Conservation (phyloP, 2,888 invertebrate genomes). For the Dione juno region DNA sequence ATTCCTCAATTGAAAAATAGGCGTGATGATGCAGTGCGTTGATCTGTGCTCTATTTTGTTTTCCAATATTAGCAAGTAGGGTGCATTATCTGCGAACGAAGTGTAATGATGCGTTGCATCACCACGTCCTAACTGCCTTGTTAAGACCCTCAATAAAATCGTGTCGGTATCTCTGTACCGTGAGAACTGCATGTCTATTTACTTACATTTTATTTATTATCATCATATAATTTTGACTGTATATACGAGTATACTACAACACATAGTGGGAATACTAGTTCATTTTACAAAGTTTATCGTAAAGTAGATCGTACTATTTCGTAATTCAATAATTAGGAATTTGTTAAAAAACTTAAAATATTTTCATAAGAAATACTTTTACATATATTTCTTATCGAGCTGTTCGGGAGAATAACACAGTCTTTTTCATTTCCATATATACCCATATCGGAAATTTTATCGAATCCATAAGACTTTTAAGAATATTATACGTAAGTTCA, state of each 20-base stretch:
- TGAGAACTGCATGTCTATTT: background rate
- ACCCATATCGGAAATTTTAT: too few species aligned
- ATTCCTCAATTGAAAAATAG: conserved; percentile 67
- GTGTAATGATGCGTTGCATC: conserved; percentile 3
- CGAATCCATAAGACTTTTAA: background rate
- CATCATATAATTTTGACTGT: background rate
- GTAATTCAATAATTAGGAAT: background rate
- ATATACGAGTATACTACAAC: too few species aligned
- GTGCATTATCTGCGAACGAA: conserved; percentile 3
- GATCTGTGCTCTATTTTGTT: conserved; percentile 50
- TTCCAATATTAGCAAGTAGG: conserved; percentile 35
- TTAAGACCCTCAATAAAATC: conserved; percentile 2
- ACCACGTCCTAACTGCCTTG: conserved; percentile 6
- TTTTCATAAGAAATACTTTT: too few species aligned
- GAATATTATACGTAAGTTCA: background rate
- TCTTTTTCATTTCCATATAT: too few species aligned
- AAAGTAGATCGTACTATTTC: background rate
- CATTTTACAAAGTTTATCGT: background rate
- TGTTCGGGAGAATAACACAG: too few species aligned
- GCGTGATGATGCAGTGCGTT: conserved; percentile 50
- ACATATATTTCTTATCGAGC: too few species aligned
- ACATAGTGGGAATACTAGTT: too few species aligned
- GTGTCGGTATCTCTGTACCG: background rate
- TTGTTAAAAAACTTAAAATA: too few species aligned
- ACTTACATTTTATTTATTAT: background rate